Evolutionary conservation across 2,113 vertebrate species (phyloP).

Genomic region (Shinisaurus crocodilurus): DNA sequence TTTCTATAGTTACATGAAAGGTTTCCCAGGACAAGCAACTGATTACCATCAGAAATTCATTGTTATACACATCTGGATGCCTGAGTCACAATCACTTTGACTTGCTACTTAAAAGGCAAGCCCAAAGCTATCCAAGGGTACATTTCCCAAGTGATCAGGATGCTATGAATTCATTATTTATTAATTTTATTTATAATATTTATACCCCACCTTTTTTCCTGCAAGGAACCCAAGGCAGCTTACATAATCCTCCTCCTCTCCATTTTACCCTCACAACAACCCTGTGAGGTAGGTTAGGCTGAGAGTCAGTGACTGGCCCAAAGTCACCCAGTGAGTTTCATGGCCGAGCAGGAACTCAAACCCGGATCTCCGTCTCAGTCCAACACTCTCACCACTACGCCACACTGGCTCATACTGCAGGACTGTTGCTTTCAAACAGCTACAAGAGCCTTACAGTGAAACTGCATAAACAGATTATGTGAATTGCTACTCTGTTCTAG

Average conservation of each 20-base stretch:
- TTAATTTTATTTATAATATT: too few relatives aligned
- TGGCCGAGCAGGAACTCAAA: too few relatives aligned
- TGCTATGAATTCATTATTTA: neutral
- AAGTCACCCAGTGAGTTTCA: too few relatives aligned
- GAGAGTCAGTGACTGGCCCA: too few relatives aligned
- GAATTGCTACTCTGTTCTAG: neutral
- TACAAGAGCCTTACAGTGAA: neutral
- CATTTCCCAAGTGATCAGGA: neutral
- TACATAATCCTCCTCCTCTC: too few relatives aligned
- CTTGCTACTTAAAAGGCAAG: neutral
- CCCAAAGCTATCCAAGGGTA: neutral
- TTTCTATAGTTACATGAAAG: neutral
- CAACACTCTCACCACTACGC: too few relatives aligned
- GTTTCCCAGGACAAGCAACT: neutral
- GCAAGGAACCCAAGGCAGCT: too few relatives aligned
- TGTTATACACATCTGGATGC: neutral
- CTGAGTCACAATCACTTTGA: neutral
- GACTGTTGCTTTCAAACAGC: neutral
- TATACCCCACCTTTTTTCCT: too few relatives aligned
- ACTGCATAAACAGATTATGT: neutral
- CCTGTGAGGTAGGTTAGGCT: too few relatives aligned
- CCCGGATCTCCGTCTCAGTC: too few relatives aligned
- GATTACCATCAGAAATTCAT: neutral
- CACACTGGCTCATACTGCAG: too few relatives aligned
- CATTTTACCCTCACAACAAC: too few relatives aligned